phyloP scores from a whole-genome alignment of 2,113 vertebrate genomes.

The Propithecus coquereli region DNA sequence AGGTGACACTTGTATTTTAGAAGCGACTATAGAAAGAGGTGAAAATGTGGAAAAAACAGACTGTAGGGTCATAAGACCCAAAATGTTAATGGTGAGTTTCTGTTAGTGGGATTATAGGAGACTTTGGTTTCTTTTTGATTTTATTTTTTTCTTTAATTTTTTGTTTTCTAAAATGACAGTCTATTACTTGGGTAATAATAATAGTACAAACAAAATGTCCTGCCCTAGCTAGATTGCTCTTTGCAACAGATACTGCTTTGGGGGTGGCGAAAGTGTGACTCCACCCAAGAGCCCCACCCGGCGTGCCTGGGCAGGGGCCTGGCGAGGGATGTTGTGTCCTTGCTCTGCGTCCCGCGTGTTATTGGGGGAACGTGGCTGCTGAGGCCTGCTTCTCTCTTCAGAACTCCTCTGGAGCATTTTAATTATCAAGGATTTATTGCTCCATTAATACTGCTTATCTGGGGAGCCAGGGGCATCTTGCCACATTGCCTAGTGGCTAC shows the following conservation, averaged over 20 bases:
- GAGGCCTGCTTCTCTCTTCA: neutral
- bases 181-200: neutral
- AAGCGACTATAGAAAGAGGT: neutral
- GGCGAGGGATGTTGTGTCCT: neutral
- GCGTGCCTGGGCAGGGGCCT: neutral
- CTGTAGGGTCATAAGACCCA: too few relatives aligned
- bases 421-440: neutral
- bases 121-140: neutral
- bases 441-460: neutral
- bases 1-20: neutral
- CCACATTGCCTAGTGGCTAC: neutral
- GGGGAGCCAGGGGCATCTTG: neutral
- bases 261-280: neutral
- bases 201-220: neutral
- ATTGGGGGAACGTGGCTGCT: neutral
- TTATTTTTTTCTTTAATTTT: neutral
- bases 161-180: neutral
- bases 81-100: neutral
- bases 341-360: accelerated
- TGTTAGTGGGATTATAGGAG: neutral
- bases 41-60: neutral
- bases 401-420: neutral
- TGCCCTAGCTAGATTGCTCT: neutral
- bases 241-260: neutral
- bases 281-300: neutral